These are phyloP conservation scores for Polypedilum pembai DNA, from an alignment of 1,140 invertebrate genomes.

Conservation along the genomic window DNA sequence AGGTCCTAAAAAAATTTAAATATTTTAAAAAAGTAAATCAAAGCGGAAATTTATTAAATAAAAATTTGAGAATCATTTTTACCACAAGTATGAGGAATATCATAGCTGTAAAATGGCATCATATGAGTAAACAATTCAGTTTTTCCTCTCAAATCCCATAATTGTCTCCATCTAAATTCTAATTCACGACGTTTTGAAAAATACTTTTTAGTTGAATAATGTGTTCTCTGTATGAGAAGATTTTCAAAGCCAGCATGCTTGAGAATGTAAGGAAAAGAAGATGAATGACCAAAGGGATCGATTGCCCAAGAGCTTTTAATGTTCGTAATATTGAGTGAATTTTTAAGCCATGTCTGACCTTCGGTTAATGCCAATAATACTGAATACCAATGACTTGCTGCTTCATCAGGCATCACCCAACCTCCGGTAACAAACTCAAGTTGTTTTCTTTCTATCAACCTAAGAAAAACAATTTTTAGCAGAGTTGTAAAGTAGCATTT, in stretches of 20 bases:
- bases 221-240: slow-evolving; percentile 87
- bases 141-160: slow-evolving; percentile 73
- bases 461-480: too few relatives aligned
- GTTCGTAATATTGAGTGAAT: slow-evolving; percentile 74
- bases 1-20: slow-evolving; percentile 45
- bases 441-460: slow-evolving; percentile 56
- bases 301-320: slow-evolving; percentile 81
- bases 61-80: too few relatives aligned
- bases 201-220: slow-evolving; percentile 92
- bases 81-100: slow-evolving; percentile 95
- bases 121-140: slow-evolving; percentile 91
- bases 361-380: slow-evolving; percentile 86
- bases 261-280: slow-evolving; percentile 81
- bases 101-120: slow-evolving; percentile 99
- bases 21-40: too few relatives aligned
- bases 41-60: too few relatives aligned
- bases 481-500: too few relatives aligned
- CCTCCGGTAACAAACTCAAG: slow-evolving; percentile 88
- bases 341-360: slow-evolving; percentile 88
- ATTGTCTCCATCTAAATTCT: slow-evolving; percentile 91
- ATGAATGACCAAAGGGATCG: slow-evolving; percentile 89
- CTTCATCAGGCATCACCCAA: slow-evolving; percentile 99
- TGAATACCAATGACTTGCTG: slow-evolving; percentile 84
- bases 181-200: slow-evolving; percentile 70
- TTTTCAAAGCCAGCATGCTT: slow-evolving; percentile 78